Evolutionary conservation across 2,797 vertebrate genomes (phyloP).

Genomic region (Aythya fuligula): DNA sequence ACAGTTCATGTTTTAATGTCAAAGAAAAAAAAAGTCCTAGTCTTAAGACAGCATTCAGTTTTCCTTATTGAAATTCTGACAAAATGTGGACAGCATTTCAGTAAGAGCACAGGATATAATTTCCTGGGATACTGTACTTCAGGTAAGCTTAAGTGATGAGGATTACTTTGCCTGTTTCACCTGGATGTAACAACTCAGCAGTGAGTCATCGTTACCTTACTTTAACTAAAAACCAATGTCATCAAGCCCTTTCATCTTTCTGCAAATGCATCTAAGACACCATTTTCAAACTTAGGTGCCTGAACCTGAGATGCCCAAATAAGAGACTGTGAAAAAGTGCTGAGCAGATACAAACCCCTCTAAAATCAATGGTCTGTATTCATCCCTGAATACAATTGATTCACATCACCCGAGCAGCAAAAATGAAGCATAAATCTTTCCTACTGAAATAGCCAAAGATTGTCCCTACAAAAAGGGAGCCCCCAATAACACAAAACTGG

Average conservation of each 20-base stretch:
- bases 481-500: not conserved
- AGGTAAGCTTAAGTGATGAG: not conserved
- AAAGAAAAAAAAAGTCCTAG: not conserved
- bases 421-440: conserved; percentile 24
- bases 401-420: not conserved
- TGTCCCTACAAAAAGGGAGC: not conserved
- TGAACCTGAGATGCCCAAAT: not conserved
- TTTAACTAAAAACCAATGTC: not conserved
- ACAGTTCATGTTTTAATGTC: not conserved
- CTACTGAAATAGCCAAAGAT: not conserved
- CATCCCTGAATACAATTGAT: conserved; percentile 30
- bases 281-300: not conserved
- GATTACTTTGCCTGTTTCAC: not conserved
- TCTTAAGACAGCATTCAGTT: not conserved
- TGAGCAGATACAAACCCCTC: conserved; percentile 6
- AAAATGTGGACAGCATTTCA: not conserved
- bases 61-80: not conserved
- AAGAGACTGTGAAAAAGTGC: not conserved
- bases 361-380: conserved; percentile 51
- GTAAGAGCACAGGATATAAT: not conserved
- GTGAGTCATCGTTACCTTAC: not conserved
- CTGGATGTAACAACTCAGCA: not conserved
- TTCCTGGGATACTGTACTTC: not conserved
- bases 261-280: not conserved
- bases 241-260: not conserved